A percentile compares a stretch with the other conserved stretches of the same genome.
Evolutionary conservation across 2,888 invertebrate genomes (phyloP).

Genomic region (Candidula unifasciata): DNA sequence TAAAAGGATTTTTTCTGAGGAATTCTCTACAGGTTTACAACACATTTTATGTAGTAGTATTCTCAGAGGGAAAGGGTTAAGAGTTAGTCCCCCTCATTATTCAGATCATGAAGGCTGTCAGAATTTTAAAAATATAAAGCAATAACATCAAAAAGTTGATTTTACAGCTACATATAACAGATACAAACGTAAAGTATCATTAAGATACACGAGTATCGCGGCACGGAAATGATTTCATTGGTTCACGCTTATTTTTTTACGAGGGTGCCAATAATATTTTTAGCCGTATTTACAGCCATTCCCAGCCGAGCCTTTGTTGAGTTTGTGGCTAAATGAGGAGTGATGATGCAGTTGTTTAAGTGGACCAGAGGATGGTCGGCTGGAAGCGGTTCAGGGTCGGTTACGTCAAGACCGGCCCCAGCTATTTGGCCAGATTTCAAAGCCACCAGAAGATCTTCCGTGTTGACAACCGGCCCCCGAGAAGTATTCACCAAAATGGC

Average conservation of each 20-base stretch:
- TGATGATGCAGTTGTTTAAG: constrained; percentile 88
- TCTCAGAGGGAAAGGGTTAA: no score
- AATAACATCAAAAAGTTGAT: no score
- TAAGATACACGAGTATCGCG: no score
- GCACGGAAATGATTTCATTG: no score
- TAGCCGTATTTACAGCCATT: constrained; percentile 87
- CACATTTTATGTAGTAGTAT: no score
- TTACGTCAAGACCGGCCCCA: constrained; percentile 94
- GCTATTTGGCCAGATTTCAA: constrained; percentile 84
- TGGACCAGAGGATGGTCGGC: constrained; percentile 86
- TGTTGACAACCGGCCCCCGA: constrained; percentile 83
- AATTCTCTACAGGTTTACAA: no score
- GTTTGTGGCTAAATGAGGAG: constrained; percentile 93
- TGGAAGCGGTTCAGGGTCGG: constrained; percentile 92
- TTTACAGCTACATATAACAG: no score
- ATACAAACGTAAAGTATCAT: no score
- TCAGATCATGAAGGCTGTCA: no score
- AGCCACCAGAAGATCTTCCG: constrained; percentile 87
- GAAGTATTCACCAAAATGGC: constrained; percentile 93
- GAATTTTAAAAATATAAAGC: no score
- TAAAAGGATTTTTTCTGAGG: no score
- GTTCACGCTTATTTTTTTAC: background rate
- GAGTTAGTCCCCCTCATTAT: no score
- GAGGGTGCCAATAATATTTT: constrained; percentile 83
- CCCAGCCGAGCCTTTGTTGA: constrained; percentile 86